Conservation (phyloP, 2,797 vertebrate species). For the Morelia viridis region DNA sequence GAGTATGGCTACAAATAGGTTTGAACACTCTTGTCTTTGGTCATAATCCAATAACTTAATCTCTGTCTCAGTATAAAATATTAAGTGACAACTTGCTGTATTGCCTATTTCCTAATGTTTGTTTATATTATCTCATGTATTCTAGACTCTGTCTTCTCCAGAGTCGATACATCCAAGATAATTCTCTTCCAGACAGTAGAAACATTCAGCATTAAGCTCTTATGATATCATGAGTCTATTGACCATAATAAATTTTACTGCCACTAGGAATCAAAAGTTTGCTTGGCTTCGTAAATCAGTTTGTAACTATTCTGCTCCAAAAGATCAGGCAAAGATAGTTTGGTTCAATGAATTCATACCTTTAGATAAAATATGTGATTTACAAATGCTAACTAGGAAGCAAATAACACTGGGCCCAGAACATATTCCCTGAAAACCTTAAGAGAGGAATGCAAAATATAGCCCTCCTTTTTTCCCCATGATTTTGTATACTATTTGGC, state of each 20-base stretch:
- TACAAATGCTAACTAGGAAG: neutral
- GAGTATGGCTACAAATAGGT: neutral
- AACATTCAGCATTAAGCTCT: neutral
- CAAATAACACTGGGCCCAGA: neutral
- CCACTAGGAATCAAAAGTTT: neutral
- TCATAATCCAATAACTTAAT: neutral
- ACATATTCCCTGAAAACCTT: neutral
- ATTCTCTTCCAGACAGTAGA: neutral
- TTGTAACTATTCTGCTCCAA: neutral
- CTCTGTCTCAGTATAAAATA: neutral
- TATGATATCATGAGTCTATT: neutral
- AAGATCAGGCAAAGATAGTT: neutral
- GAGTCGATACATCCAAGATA: neutral
- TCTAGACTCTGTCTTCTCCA: neutral
- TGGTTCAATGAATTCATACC: neutral
- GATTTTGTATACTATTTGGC: neutral
- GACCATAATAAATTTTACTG: neutral
- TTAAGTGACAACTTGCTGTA: neutral
- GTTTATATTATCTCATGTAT: neutral
- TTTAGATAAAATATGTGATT: slow-evolving; percentile 15
- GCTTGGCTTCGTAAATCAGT: neutral
- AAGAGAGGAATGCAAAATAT: neutral
- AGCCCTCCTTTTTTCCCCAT: neutral
- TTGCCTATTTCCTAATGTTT: neutral
- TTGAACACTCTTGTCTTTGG: neutral